phyloP scores from a whole-genome alignment of 2,888 invertebrate species.

The Rotaria magnacalcarata region DNA sequence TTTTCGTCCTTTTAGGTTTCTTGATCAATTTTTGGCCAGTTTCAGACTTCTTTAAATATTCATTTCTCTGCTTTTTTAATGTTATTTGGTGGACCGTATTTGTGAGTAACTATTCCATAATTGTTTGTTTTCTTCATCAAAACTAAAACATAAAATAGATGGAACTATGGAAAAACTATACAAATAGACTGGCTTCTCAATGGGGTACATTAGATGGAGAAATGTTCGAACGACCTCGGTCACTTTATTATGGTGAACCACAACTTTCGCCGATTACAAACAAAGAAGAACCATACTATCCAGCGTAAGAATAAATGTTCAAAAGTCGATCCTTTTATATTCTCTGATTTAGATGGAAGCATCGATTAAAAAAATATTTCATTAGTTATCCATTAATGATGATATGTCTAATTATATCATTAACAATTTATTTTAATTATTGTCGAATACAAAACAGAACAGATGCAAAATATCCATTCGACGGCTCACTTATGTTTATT shows the following conservation, averaged over 20 bases:
- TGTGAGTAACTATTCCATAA: constrained; percentile 64
- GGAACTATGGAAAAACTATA: constrained; percentile 71
- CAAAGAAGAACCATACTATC: constrained; percentile 68
- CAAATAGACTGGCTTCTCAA: constrained; percentile 68
- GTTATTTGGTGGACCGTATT: constrained; percentile 15
- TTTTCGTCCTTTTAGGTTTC: constrained; percentile 13
- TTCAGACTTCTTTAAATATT: constrained; percentile 60
- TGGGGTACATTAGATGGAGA: constrained; percentile 69
- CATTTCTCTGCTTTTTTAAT: neutral
- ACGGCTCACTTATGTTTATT: neutral
- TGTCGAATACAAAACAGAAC: constrained; percentile 68
- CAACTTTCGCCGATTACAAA: constrained; percentile 68
- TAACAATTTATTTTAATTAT: constrained; percentile 69
- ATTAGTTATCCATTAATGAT: constrained; percentile 70
- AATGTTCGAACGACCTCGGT: constrained; percentile 64
- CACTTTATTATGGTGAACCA: constrained; percentile 67
- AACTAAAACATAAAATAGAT: neutral
- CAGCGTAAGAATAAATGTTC: constrained; percentile 53
- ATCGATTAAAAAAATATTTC: constrained; percentile 57
- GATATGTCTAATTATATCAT: constrained; percentile 67
- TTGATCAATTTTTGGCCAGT: constrained; percentile 62
- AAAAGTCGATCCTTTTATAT: neutral
- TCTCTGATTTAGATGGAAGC: constrained; percentile 28
- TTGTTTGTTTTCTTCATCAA: constrained; percentile 68
- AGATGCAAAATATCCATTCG: constrained; percentile 52